Percentiles rank a stretch among this genome's conserved stretches.
Conservation (phyloP, 1,140 invertebrate genomes). For the Solen grandis region DNA sequence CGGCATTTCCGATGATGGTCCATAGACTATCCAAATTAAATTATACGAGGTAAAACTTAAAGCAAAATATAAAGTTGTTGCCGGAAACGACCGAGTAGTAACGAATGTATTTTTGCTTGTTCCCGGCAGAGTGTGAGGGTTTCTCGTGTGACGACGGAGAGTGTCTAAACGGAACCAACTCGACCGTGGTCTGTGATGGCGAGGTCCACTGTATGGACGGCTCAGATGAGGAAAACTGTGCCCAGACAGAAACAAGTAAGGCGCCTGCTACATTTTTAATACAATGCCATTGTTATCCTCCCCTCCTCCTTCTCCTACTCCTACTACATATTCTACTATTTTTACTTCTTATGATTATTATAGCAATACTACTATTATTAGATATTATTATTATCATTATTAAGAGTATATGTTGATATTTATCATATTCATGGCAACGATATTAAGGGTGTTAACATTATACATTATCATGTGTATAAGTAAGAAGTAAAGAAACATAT, state of each 20-base stretch:
- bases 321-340: neutral
- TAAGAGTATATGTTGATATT: neutral
- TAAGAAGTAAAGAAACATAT: too few species aligned
- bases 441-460: neutral
- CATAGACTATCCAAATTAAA: too few species aligned
- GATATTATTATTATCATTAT: neutral
- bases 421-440: neutral
- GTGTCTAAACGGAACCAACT: neutral
- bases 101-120: neutral
- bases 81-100: neutral
- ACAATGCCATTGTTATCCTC: neutral
- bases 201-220: neutral
- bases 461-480: neutral
- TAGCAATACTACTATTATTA: neutral
- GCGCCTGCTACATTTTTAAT: neutral
- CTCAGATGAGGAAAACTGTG: neutral
- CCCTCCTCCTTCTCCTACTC: neutral
- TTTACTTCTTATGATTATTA: neutral
- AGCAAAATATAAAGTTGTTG: too few species aligned
- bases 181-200: neutral
- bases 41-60: too few species aligned
- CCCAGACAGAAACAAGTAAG: neutral
- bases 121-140: neutral
- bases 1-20: too few species aligned
- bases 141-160: neutral